These are phyloP conservation scores for Eristalinus sepulchralis DNA, from an alignment of 2,888 invertebrate genomes.

Conservation along the genomic window DNA sequence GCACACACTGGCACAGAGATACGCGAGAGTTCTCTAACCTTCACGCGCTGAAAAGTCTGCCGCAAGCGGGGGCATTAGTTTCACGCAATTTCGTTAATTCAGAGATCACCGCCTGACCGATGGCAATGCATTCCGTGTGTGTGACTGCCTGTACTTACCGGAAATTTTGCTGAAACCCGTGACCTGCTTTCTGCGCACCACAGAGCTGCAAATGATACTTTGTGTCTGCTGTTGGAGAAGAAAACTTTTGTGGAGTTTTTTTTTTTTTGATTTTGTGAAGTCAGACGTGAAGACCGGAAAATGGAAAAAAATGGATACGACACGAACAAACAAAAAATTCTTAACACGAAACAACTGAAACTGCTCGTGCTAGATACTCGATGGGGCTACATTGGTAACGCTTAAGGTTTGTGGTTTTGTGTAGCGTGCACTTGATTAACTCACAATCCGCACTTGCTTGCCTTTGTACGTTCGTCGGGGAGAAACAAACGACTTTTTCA, in stretches of 20 bases:
- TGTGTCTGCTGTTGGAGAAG: slow-evolving; percentile 22
- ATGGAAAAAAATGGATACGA: slow-evolving; percentile 4
- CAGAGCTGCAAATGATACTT: neutral
- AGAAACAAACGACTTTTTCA: slow-evolving; percentile 25
- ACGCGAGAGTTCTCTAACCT: slow-evolving; percentile 22
- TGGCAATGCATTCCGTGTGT: neutral
- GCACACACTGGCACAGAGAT: neutral
- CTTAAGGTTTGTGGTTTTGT: slow-evolving; percentile 30
- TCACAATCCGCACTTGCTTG: slow-evolving; percentile 1
- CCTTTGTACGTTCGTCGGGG: neutral
- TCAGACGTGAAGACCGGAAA: neutral
- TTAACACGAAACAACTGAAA: slow-evolving; percentile 66
- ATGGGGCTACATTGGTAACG: slow-evolving; percentile 69
- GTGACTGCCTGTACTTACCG: slow-evolving; percentile 41
- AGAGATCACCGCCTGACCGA: slow-evolving; percentile 1
- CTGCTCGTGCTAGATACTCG: slow-evolving; percentile 59
- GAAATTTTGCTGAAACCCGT: slow-evolving; percentile 58
- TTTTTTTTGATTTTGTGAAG: neutral
- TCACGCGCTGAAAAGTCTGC: neutral
- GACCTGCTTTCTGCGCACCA: slow-evolving; percentile 55
- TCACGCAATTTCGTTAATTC: neutral
- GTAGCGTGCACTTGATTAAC: slow-evolving; percentile 35
- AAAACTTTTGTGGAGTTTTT: neutral
- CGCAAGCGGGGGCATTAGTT: neutral
- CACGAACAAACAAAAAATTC: slow-evolving; percentile 24